Base-by-base conservation (phyloP, 2,113 vertebrate genomes). In the Damaliscus lunatus region DNA sequence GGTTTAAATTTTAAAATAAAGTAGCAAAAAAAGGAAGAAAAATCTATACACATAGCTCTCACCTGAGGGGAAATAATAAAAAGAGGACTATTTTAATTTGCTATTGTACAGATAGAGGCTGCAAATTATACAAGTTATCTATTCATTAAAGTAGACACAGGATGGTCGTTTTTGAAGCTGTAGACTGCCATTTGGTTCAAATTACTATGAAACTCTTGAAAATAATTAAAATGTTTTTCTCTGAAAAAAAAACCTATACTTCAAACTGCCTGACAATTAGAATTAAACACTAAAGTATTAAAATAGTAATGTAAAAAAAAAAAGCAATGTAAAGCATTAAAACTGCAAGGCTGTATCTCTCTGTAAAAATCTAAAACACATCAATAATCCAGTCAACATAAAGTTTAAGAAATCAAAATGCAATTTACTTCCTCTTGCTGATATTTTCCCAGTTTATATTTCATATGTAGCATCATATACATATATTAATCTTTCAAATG, bases 181-280 rank as follows among this genome's bases (percentile, higher is more conserved):
- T 40, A 83, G 23, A 57, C 29, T 46, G 71, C n/a, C 12, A 53
- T 29, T 46, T 53, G 31, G 50, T 80, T 95, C 77, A 92, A 88
- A 88, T 53, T 74, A 71, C 57, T 88, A 52, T 11, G 43, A 57
- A 31, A 46, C 55, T 93, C 81, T 81, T 84, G 9, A 97, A 95
- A 97, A 96, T 40, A 94, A 71, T 59, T 64, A 94, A 71, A 95
- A 40, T 91, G 19, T 23, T 71, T 85, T 97, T 60, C 77, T 95
- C 9, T 4, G 36, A 29, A 52, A 97, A 91, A 91, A 91, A 40
- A 53, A 64, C 11, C n/a, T 96, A 52, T 52, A 83, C 12, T 60
- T 90, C 57, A 94, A 81, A 81, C 11, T 88, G 31, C n/a, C 21
- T 16, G 53, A n/a, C 27, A 23, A 50, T 57, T 57, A 90, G 77